Conservation (phyloP, 2,113 vertebrate genomes). For the Chloropsis cyanopogon region DNA sequence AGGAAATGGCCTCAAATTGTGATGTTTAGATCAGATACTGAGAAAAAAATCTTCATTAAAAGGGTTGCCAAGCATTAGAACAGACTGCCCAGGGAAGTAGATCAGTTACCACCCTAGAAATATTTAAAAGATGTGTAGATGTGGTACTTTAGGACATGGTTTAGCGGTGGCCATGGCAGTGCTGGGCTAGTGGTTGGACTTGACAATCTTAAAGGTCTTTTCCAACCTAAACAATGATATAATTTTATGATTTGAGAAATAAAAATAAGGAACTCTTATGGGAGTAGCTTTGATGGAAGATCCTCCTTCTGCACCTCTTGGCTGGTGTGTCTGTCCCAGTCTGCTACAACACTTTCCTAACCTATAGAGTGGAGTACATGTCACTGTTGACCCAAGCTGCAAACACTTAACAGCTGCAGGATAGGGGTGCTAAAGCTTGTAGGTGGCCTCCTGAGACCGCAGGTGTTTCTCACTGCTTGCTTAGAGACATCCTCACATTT, state of each 20-base stretch:
- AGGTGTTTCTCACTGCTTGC: background rate
- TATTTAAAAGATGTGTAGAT: background rate
- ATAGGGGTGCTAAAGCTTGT: background rate
- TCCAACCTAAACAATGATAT: background rate
- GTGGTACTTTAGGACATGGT: background rate
- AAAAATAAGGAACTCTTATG: background rate
- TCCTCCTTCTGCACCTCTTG: background rate
- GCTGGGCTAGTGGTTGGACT: background rate
- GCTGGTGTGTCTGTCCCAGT: background rate
- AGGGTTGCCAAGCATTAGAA: background rate
- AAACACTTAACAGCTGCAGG: background rate
- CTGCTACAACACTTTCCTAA: background rate
- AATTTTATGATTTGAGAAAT: background rate
- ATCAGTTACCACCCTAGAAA: background rate
- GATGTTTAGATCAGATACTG: background rate
- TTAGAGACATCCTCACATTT: background rate
- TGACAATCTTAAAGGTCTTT: background rate
- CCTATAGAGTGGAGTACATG: rapidly evolving
- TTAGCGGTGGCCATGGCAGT: background rate
- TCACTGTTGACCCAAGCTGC: background rate
- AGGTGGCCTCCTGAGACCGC: background rate
- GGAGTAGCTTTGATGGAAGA: background rate
- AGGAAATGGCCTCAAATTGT: background rate
- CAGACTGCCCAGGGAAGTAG: background rate
- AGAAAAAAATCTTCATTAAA: background rate